These are phyloP conservation scores for Homarus americanus DNA, from an alignment of 1,140 invertebrate species.

Conservation along the genomic window DNA sequence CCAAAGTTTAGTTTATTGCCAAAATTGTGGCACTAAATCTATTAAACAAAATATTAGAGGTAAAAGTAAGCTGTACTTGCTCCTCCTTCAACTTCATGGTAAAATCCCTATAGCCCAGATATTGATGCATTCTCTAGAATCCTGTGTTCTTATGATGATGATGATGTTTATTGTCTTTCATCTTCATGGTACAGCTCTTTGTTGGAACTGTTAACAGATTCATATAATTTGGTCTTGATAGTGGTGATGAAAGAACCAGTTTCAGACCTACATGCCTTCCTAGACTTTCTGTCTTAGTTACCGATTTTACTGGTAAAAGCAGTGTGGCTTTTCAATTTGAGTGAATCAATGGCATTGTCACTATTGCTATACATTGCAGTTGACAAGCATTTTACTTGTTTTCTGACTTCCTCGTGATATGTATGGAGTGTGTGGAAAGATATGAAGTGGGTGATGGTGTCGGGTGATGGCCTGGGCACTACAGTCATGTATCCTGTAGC, in stretches of 20 bases:
- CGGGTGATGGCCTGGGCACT: conserved; percentile 31
- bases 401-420: conserved; percentile 38
- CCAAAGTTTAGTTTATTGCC: conserved; percentile 16
- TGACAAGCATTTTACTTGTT: conserved; percentile 48
- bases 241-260: neutral
- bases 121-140: conserved; percentile 26
- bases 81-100: conserved; percentile 11
- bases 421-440: conserved; percentile 30
- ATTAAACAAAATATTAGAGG: conserved; percentile 3
- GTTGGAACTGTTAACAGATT: conserved; percentile 39
- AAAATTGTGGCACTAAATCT: conserved; percentile 34
- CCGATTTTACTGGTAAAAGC: conserved; percentile 28
- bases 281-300: conserved; percentile 38
- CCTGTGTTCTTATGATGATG: conserved; percentile 26
- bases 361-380: conserved; percentile 20
- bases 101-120: conserved; percentile 20
- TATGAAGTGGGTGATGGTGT: conserved; percentile 34
- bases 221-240: conserved; percentile 11
- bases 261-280: conserved; percentile 40
- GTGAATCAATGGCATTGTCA: conserved; percentile 35
- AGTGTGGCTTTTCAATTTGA: neutral
- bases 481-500: conserved; percentile 25
- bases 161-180: conserved; percentile 35
- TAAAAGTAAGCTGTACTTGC: conserved; percentile 16
- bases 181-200: conserved; percentile 28